A percentile compares a stretch with the other conserved stretches of the same genome.
These are phyloP conservation scores for Buathra laborator DNA, from an alignment of 2,888 invertebrate species.

Conservation along the genomic window DNA sequence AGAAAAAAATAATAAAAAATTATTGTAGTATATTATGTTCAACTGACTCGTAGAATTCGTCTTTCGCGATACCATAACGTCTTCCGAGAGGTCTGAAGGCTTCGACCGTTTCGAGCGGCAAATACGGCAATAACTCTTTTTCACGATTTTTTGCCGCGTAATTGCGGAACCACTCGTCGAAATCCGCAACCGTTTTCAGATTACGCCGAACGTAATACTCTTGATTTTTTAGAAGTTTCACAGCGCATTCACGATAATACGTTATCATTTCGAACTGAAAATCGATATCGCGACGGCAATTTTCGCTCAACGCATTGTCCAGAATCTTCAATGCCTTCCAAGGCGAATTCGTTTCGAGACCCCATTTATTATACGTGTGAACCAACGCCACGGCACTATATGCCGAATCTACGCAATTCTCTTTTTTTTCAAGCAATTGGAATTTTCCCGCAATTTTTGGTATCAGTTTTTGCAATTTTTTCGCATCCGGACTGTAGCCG, in stretches of 20 bases:
- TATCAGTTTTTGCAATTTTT: slow-evolving; percentile 71
- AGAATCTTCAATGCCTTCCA: background rate
- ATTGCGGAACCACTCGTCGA: slow-evolving; percentile 88
- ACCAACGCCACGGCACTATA: no score
- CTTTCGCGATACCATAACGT: background rate
- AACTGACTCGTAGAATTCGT: background rate
- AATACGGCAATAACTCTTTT: slow-evolving; percentile 90
- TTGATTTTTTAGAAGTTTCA: background rate
- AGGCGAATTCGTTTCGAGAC: no score
- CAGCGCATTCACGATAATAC: background rate
- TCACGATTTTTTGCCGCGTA: slow-evolving; percentile 89
- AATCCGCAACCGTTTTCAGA: background rate
- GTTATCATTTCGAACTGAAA: slow-evolving; percentile 88
- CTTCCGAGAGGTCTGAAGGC: slow-evolving; percentile 86
- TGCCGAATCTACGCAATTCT: background rate
- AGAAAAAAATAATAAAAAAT: background rate
- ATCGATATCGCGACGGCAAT: slow-evolving; percentile 87
- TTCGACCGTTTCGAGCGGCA: slow-evolving; percentile 88
- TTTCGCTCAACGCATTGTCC: slow-evolving; percentile 83
- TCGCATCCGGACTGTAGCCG: slow-evolving; percentile 91
- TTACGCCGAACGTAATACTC: background rate
- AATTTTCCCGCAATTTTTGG: slow-evolving; percentile 38
- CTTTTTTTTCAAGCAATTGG: background rate
- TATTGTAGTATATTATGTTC: background rate
- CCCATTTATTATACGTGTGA: no score